A percentile compares a stretch with the other conserved stretches of the same genome.
Conservation (phyloP, 2,888 invertebrate genomes). For the Chydorus sphaericus region DNA sequence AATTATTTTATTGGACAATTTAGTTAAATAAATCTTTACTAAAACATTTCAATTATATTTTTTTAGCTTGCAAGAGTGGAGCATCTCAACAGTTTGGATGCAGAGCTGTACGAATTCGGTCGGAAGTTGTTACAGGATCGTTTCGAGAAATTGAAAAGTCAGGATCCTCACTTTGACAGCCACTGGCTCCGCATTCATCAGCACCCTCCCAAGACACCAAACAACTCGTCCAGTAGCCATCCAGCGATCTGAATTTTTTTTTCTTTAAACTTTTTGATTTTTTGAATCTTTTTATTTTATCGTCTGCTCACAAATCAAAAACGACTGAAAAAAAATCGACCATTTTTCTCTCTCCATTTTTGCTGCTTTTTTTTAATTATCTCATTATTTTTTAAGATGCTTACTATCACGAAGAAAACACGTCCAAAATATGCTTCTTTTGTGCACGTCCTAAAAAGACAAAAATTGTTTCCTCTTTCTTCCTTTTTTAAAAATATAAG, state of each 20-base stretch:
- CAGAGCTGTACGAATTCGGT: slow-evolving; percentile 86
- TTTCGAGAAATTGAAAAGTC: slow-evolving; percentile 61
- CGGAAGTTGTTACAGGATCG: slow-evolving; percentile 62
- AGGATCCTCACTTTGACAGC: slow-evolving; percentile 64
- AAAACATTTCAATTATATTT: neutral
- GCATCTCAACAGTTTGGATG: slow-evolving; percentile 71
- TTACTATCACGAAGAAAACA: no score
- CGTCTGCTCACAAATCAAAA: neutral
- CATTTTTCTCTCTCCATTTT: neutral
- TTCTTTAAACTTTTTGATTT: neutral
- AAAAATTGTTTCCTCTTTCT: no score
- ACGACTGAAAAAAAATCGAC: neutral
- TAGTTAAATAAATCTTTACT: no score
- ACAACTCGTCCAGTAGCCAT: neutral
- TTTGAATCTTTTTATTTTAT: neutral
- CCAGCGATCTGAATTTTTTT: neutral
- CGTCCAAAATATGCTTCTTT: no score
- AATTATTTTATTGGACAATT: no score
- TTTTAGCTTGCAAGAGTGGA: slow-evolving; percentile 45
- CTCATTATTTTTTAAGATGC: no score
- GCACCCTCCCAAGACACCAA: neutral
- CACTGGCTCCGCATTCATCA: slow-evolving; percentile 33
- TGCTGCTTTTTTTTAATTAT: neutral
- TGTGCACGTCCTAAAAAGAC: no score
- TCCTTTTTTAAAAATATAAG: no score